These are phyloP conservation scores for Chrysopilus asiliformis DNA, from an alignment of 2,888 invertebrate species.

Conservation along the genomic window DNA sequence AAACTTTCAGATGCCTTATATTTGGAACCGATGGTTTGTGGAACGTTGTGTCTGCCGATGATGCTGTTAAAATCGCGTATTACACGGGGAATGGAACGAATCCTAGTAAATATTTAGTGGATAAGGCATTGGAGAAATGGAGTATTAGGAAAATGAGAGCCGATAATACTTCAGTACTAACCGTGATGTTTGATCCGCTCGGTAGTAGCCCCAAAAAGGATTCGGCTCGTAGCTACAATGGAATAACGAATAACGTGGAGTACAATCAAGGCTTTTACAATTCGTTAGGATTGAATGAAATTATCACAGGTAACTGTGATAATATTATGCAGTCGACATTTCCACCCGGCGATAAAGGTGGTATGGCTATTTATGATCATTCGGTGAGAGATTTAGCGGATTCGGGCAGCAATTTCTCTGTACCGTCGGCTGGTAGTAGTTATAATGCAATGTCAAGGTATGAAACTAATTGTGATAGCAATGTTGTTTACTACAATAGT, in stretches of 20 bases:
- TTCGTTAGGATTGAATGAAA: no score
- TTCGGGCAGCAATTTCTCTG: constrained; percentile 7
- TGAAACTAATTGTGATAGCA: constrained; percentile 15
- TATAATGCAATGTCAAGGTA: constrained; percentile 16
- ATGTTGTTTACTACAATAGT: constrained; percentile 13
- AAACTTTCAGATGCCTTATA: constrained; percentile 60
- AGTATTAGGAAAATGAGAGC: constrained; percentile 73
- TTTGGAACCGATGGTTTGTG: constrained; percentile 95
- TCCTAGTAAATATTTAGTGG: constrained; percentile 82
- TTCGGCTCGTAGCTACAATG: constrained; percentile 39
- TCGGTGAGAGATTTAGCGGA: no score
- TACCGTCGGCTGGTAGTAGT: no score
- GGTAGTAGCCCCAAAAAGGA: constrained; percentile 64
- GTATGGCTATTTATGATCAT: constrained; percentile 2
- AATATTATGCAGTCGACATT: constrained; percentile 4
- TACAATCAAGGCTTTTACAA: constrained; percentile 17
- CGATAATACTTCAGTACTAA: constrained; percentile 92
- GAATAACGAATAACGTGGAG: constrained; percentile 20
- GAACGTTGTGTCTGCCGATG: constrained; percentile 82
- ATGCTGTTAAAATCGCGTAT: constrained; percentile 73
- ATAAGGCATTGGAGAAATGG: constrained; percentile 72
- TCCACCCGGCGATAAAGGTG: background rate
- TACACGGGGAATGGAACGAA: constrained; percentile 59
- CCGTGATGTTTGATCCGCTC: constrained; percentile 76
- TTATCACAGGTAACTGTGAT: no score